Evolutionary conservation across 2,797 vertebrate genomes (phyloP), one percentile per base, ranked within the genome.

Genomic region (Sebastes ruberrimus): DNA sequence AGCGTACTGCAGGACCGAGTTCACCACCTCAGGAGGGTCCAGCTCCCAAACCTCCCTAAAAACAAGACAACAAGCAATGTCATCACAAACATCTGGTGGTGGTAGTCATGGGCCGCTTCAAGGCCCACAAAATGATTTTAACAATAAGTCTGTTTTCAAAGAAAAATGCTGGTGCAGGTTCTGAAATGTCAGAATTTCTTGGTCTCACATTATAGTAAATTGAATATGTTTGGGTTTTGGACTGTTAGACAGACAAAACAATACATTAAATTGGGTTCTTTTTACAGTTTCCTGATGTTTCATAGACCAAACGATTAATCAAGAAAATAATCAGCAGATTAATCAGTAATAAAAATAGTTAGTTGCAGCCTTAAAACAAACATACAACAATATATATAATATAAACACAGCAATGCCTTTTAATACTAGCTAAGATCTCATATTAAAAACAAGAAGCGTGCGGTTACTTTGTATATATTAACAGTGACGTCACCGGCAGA

Each of bases 1-100:
- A 3, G 95, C 95, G 0, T 94, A 94, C 86, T 96, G 95, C 56
- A 96, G 91, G 13, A 96, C 94, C 0, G 95, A 95, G 85, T 96
- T 94, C 42, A 91, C 87, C 64, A 96, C 95, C 86, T 96, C 95
- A 3, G 95, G 95, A 13, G 95, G 95, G 73, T 96, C 94, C 85
- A 96, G 88, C 83, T 94, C 95, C 95, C 94, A 93, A 25, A 96
- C 93, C 86, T 96, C 95, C 81, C 95, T 96, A 75, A 2, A 73
- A 77, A 52, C 46, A 9, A 57, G 13, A 76, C 32, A 81, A 67
- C 2, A 46, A 32, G 30, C 33, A 76, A 23, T 4, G 7, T 32
- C 14, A 61, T 61, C 10, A 35, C 7, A 9, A 8, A 52, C 33
- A 65, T n/a, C 27, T 2, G 20, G 4, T 18, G 20, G 1, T 2